Evolutionary conservation across 2,113 vertebrate species (phyloP).

Genomic region (Pitta sordida): DNA sequence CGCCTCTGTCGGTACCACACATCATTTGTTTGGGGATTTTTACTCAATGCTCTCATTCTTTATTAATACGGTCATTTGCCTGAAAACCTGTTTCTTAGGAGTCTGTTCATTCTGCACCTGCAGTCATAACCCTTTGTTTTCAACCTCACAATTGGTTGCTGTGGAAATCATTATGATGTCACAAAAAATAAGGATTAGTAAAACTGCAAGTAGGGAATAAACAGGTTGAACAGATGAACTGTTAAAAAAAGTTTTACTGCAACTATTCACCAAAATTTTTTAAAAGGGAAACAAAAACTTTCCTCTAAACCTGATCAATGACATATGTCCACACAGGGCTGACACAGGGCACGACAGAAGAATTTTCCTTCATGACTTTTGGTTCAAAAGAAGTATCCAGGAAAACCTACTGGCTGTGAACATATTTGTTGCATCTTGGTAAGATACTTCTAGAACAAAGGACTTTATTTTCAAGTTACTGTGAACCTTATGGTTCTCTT

Average conservation of each 20-base stretch:
- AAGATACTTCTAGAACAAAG: neutral
- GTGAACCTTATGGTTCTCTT: neutral
- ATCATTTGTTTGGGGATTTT: neutral
- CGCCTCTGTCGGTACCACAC: neutral
- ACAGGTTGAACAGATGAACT: constrained; percentile 1
- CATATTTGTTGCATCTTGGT: neutral
- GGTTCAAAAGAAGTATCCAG: neutral
- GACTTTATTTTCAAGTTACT: neutral
- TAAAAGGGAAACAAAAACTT: neutral
- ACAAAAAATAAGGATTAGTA: neutral
- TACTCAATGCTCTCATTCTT: neutral
- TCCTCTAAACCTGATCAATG: neutral
- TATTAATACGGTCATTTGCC: neutral
- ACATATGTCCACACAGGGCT: neutral
- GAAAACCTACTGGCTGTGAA: neutral
- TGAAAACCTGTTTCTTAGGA: neutral
- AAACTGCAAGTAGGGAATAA: constrained; percentile 7
- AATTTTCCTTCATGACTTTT: neutral
- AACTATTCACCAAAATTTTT: neutral
- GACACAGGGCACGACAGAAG: neutral
- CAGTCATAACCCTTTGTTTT: constrained; percentile 9
- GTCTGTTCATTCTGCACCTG: neutral
- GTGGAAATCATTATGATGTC: constrained; percentile 15
- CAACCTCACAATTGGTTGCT: neutral
- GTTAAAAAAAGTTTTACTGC: neutral